These are phyloP conservation scores for Arenaria interpres DNA, from an alignment of 2,113 vertebrate species.

Conservation along the genomic window DNA sequence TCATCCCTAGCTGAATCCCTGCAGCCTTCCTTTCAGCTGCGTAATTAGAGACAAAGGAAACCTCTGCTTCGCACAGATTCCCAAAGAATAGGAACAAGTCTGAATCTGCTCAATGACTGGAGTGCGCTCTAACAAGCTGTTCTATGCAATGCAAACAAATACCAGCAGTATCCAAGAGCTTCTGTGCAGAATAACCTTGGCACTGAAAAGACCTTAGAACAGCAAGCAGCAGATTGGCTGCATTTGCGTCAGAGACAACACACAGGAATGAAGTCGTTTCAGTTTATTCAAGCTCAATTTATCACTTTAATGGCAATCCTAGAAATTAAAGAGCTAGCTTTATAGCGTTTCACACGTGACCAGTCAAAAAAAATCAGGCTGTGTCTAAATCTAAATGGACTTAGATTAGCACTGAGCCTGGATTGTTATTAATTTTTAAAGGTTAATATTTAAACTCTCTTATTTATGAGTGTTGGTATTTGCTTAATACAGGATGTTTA, in stretches of 20 bases:
- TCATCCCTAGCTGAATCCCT: not conserved
- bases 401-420: not conserved
- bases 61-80: not conserved
- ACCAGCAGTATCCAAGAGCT: not conserved
- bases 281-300: constrained; percentile 27
- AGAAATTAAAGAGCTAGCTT: constrained; percentile 4
- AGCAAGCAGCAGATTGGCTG: not conserved
- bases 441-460: not conserved
- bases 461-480: not conserved
- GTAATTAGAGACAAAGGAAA: constrained; percentile 10
- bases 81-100: constrained; percentile 1
- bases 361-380: not conserved
- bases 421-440: constrained; percentile 8
- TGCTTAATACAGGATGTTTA: not conserved
- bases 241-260: not conserved
- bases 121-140: not conserved
- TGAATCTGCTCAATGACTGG: not conserved
- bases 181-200: constrained; percentile 45
- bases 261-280: not conserved
- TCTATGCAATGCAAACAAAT: constrained; percentile 45
- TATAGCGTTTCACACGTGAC: not conserved
- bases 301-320: constrained; percentile 1
- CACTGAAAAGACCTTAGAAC: constrained; percentile 4
- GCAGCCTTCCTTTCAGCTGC: not conserved
- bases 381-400: not conserved